These are phyloP conservation scores for Neotoxoptera formosana DNA, from an alignment of 1,140 invertebrate genomes.

Conservation along the genomic window DNA sequence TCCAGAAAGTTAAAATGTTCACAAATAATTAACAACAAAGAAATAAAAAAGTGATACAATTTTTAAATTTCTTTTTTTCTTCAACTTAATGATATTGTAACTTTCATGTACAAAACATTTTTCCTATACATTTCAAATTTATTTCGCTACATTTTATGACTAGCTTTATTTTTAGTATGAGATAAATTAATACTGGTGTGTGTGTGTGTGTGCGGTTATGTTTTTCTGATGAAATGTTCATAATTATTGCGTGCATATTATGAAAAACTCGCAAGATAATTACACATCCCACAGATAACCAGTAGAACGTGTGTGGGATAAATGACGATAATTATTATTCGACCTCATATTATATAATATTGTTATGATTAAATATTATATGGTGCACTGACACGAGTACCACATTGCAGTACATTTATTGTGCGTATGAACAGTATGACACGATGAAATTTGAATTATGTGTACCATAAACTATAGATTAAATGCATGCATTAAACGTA, in stretches of 20 bases:
- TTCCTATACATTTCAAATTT: not conserved
- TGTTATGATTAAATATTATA: conserved; percentile 2
- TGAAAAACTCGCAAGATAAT: not conserved
- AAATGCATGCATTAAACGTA: not conserved
- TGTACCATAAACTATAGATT: not conserved
- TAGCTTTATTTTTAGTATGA: not conserved
- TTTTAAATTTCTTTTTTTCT: not conserved
- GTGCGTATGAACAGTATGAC: not conserved
- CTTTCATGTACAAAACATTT: not conserved
- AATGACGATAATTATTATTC: not conserved
- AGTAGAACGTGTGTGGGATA: not conserved
- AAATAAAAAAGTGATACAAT: not conserved
- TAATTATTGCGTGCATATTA: not conserved
- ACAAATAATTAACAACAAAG: not conserved
- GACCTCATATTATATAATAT: conserved; percentile 8
- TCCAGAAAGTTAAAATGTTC: not conserved
- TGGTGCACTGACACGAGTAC: not conserved
- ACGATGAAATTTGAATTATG: conserved; percentile 1
- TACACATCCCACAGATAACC: not conserved
- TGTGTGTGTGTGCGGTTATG: not conserved
- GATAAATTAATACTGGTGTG: not conserved
- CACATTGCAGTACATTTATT: conserved; percentile 3
- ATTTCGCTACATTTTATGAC: not conserved
- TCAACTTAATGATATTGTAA: not conserved
- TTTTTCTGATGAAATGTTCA: not conserved